Evolutionary conservation across 2,797 vertebrate genomes (phyloP), one percentile per base, ranked within the genome.

Genomic region (Toxotes lorentzi): DNA sequence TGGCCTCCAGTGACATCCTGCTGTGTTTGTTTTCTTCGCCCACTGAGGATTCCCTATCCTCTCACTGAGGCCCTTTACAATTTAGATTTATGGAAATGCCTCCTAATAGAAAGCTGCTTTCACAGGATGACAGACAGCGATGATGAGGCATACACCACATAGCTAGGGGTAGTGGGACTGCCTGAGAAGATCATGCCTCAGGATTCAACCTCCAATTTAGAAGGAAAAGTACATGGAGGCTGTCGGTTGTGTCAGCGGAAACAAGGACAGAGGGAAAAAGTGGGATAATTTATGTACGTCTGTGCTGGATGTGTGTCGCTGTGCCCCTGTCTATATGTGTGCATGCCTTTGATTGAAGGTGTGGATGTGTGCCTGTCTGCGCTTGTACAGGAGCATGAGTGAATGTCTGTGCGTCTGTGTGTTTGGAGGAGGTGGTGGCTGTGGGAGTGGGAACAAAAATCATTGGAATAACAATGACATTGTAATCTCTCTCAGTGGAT

Each of bases 81-180:
- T 93, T 94, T 85, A 94, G 92, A 94, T 95, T 93, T 92, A 94
- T 94, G 93, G 89, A 94, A 95, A 95, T 94, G 35, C 64, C n/a
- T 59, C 66, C 79, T 88, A 93, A 94, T 93, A 80, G 89, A 90
- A 94, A 89, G 81, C 86, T 79, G 86, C 84, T 65, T 79, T 72
- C 78, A 48, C 68, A 23, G 69, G 73, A 87, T 94, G 92, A 94
- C 83, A 92, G 93, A 90, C 92, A 87, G 88, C 73, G 5, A 76
- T 84, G 90, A 93, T 87, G 88, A 90, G 86, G 86, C 54, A 24
- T 63, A 54, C 35, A 12, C 54, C 43, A 43, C 41, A 45, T 35
- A 69, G 76, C 69, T 73, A 4, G 58, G 30, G 69, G 68, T 66
- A 17, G 74, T 61, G 65, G 72, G 64, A 58, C 50, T 57, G 64